Conservation (phyloP, 2,797 vertebrate species). For the Pachyuromys duprasi region DNA sequence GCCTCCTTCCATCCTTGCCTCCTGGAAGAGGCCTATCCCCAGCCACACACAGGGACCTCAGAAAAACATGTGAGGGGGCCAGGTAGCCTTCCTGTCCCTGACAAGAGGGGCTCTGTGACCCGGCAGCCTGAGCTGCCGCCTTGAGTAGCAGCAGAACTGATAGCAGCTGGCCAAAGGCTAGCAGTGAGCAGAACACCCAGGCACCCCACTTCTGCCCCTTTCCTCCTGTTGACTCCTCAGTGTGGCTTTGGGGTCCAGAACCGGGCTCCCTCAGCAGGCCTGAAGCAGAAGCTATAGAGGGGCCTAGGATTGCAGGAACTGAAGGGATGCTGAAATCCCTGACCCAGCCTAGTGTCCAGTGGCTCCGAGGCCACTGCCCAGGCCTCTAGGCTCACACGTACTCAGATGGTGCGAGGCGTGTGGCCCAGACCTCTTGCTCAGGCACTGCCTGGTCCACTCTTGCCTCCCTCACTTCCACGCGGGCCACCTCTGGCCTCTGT, state of each 20-base stretch:
- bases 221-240: background rate
- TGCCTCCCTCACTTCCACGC: background rate
- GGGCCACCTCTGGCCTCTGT: background rate
- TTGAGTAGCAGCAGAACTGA: background rate
- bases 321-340: accelerated
- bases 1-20: background rate
- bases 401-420: accelerated
- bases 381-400: background rate
- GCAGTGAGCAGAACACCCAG: background rate
- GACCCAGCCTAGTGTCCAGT: background rate
- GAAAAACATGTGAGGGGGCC: background rate
- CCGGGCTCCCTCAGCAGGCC: background rate
- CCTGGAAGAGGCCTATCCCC: background rate
- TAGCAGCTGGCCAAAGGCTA: background rate
- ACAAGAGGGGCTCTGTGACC: background rate
- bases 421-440: background rate
- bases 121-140: background rate
- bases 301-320: accelerated
- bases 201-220: background rate
- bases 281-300: background rate
- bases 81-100: background rate
- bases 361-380: background rate
- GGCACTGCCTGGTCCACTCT: background rate
- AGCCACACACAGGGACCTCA: background rate
- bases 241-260: background rate